Conservation (phyloP, 2,797 vertebrate genomes). For the Darevskia nairensis region DNA sequence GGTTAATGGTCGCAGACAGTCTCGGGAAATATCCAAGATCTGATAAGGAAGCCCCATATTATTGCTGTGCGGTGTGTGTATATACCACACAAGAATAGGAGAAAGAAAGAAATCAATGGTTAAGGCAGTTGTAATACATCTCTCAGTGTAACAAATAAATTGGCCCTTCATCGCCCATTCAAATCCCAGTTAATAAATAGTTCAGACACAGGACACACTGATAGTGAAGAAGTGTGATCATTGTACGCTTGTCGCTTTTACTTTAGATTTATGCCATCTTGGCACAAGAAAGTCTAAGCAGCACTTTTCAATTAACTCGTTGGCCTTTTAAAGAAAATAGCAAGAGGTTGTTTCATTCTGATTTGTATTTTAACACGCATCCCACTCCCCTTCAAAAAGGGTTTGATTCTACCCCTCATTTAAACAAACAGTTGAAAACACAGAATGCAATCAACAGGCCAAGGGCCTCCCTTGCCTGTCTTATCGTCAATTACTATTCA, state of each 20-base stretch:
- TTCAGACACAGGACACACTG: slow-evolving; percentile 78
- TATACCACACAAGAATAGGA: slow-evolving; percentile 79
- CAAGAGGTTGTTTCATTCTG: slow-evolving; percentile 81
- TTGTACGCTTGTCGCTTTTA: slow-evolving; percentile 85
- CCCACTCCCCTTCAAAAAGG: slow-evolving; percentile 52
- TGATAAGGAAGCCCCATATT: slow-evolving; percentile 87
- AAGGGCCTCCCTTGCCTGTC: slow-evolving; percentile 59
- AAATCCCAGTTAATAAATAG: slow-evolving; percentile 88
- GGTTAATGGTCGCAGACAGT: slow-evolving; percentile 93
- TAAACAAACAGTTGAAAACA: slow-evolving; percentile 64
- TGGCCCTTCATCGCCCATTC: slow-evolving; percentile 89
- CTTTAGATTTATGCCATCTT: slow-evolving; percentile 92
- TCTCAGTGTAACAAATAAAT: slow-evolving; percentile 83
- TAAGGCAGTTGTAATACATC: slow-evolving; percentile 81
- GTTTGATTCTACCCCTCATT: slow-evolving; percentile 59
- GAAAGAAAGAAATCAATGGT: slow-evolving; percentile 83
- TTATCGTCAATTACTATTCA: slow-evolving; percentile 14
- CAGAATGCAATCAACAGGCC: slow-evolving; percentile 64
- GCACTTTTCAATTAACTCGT: slow-evolving; percentile 89
- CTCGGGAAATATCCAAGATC: slow-evolving; percentile 88
- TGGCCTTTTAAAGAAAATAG: slow-evolving; percentile 83
- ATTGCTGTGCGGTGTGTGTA: slow-evolving; percentile 75
- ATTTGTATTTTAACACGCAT: slow-evolving; percentile 75
- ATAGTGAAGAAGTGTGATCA: slow-evolving; percentile 84
- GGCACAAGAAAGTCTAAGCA: slow-evolving; percentile 84